Conservation (phyloP, 2,113 vertebrate genomes). For the Anthoscopus minutus region DNA sequence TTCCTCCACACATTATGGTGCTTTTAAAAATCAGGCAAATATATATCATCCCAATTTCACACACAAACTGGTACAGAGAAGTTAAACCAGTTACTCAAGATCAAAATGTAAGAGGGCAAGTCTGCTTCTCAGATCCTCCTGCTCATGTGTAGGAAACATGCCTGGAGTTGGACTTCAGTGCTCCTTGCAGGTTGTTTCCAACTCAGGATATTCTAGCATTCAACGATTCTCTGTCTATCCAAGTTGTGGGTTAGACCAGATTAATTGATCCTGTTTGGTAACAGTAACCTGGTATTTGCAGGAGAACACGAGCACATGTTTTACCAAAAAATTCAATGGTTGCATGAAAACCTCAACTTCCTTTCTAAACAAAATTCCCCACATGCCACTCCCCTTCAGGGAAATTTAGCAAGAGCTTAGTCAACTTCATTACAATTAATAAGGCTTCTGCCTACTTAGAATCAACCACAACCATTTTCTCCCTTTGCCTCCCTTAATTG, state of each 20-base stretch:
- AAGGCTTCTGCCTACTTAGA: neutral
- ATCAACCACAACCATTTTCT: neutral
- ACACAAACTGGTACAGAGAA: neutral
- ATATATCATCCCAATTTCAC: neutral
- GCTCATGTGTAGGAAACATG: neutral
- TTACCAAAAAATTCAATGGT: neutral
- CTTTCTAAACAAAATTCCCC: neutral
- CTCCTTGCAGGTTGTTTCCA: neutral
- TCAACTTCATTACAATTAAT: neutral
- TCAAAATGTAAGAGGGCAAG: neutral
- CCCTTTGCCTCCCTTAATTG: neutral
- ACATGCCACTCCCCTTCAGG: neutral
- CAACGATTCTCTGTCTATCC: neutral
- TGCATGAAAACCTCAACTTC: neutral
- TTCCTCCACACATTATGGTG: neutral
- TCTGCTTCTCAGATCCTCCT: neutral
- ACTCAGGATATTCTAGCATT: neutral
- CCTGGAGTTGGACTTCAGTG: neutral
- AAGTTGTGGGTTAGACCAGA: neutral
- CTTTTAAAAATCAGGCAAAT: neutral
- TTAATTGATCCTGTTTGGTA: neutral
- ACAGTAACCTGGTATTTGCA: neutral
- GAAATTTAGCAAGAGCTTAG: neutral
- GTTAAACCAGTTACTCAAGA: neutral
- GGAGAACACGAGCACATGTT: neutral